Base-by-base conservation (phyloP, 2,113 vertebrate species). In the Prunella fulvescens region DNA sequence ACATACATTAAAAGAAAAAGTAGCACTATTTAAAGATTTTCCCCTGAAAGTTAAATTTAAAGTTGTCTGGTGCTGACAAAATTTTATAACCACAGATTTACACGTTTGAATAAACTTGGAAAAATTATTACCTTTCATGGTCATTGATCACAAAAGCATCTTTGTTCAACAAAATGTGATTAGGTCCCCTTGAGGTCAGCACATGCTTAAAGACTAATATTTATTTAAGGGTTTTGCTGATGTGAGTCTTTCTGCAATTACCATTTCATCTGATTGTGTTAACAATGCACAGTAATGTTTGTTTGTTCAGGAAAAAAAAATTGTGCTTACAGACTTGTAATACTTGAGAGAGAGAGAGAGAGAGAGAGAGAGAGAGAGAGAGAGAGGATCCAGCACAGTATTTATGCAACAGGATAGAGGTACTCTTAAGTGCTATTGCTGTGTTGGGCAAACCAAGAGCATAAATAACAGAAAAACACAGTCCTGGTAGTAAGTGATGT, bases 181-280 rank as follows among this genome's bases (percentile, higher is more conserved):
- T 88, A 86, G 40, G 40, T 78, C 19, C 79, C 44, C 85, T 28
- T 64, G 79, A 92, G 71, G 92, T 92, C 90, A 94, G 47, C n/a
- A 93, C 40, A 88, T 37, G 42, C 62, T 90, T 96, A 37, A 93
- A 73, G 54, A 90, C 54, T 74, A 90, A 88, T 88, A 92, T 88
- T 87, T 94, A 83, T 90, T 93, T 78, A 90, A 66, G 19, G 19
- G 14, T 58, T 96, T 78, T 77, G 33, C 70, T 90, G 86, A 90
- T 74, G 71, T 84, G 72, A 92, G 71, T 83, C 53, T 82, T 90
- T 67, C 51, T 60, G 35, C 86, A 88, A 83, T 94, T 86, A 84
- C 72, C 18, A 69, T 92, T 92, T 92, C n/a, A 81, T 90, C n/a
- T 92, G 60, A 81, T 82, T 90, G 47, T 64, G 86, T 86, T 97